A percentile compares a stretch with the other conserved stretches of the same genome.
These are phyloP conservation scores for Idaea aversata DNA, from an alignment of 2,888 invertebrate genomes.

Conservation along the genomic window DNA sequence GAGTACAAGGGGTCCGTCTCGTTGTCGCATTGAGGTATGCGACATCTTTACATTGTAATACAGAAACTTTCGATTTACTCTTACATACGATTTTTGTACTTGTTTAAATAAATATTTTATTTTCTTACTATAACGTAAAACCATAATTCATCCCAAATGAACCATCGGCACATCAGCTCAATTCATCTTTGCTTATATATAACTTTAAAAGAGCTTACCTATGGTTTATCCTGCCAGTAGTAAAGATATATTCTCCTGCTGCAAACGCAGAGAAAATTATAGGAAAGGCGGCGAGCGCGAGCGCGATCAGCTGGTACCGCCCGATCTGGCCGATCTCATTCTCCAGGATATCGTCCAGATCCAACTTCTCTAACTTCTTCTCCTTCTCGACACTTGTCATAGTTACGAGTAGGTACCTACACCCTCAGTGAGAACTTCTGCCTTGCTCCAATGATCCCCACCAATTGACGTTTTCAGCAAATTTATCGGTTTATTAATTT, in stretches of 20 bases:
- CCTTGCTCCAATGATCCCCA: conserved; percentile 9
- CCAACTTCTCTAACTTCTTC: conserved; percentile 35
- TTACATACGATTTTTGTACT: no score
- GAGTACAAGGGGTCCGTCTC: conserved; percentile 43
- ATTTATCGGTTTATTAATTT: background rate
- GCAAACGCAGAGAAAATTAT: conserved; percentile 71
- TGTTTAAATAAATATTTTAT: no score
- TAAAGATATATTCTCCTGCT: conserved; percentile 70
- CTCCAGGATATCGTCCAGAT: conserved; percentile 60
- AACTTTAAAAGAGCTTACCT: conserved; percentile 42
- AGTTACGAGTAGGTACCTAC: background rate
- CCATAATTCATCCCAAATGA: background rate
- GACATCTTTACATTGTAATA: conserved; percentile 44
- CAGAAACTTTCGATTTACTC: background rate
- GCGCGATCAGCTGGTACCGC: conserved; percentile 58
- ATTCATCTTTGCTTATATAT: background rate
- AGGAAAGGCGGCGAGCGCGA: conserved; percentile 60
- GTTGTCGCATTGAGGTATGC: conserved; percentile 59
- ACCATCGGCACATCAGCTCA: no score
- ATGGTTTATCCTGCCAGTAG: conserved; percentile 64
- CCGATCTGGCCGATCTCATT: conserved; percentile 70
- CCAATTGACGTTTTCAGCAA: conserved; percentile 8
- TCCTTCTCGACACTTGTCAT: conserved; percentile 48
- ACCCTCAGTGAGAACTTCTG: conserved; percentile 7
- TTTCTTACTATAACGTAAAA: no score